Conservation (phyloP, 2,888 invertebrate genomes). For the Callinectes sapidus region DNA sequence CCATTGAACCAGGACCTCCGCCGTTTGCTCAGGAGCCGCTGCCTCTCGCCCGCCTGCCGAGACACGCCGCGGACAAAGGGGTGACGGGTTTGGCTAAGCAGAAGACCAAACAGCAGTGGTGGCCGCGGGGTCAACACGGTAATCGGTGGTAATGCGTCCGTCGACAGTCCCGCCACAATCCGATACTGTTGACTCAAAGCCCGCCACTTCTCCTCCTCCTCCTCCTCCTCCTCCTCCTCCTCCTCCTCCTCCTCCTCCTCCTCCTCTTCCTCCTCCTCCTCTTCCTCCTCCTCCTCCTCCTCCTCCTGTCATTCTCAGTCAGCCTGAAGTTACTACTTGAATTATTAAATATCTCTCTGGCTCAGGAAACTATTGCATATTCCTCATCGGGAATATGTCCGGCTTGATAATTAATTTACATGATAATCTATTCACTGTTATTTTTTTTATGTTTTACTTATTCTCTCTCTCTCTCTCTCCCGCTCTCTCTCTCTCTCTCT, state of each 20-base stretch:
- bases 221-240: not conserved
- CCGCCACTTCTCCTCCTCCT: slow-evolving; percentile 8
- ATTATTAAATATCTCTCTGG: not conserved
- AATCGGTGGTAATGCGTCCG: slow-evolving; percentile 59
- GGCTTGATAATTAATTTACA: slow-evolving; percentile 11
- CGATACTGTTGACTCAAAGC: slow-evolving; percentile 47
- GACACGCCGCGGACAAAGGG: slow-evolving; percentile 46
- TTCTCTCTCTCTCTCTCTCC: not conserved
- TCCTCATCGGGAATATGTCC: not conserved
- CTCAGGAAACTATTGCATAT: slow-evolving; percentile 1
- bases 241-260: slow-evolving; percentile 21
- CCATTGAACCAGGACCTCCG: slow-evolving; percentile 37
- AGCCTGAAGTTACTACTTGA: not conserved
- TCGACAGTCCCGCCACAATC: slow-evolving; percentile 52
- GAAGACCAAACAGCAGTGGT: slow-evolving; percentile 52
- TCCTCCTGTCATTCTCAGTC: slow-evolving; percentile 23
- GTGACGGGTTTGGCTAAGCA: slow-evolving; percentile 51
- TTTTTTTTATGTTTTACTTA: not conserved
- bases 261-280: not conserved
- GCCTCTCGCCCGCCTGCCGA: slow-evolving; percentile 27
- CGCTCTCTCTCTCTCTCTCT: not conserved
- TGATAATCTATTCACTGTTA: not conserved
- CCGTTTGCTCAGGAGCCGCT: slow-evolving; percentile 46
- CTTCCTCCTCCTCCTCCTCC: slow-evolving; percentile 21
- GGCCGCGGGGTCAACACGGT: slow-evolving; percentile 55